Conservation (phyloP, 2,888 invertebrate species). For the Dione vanillae region DNA sequence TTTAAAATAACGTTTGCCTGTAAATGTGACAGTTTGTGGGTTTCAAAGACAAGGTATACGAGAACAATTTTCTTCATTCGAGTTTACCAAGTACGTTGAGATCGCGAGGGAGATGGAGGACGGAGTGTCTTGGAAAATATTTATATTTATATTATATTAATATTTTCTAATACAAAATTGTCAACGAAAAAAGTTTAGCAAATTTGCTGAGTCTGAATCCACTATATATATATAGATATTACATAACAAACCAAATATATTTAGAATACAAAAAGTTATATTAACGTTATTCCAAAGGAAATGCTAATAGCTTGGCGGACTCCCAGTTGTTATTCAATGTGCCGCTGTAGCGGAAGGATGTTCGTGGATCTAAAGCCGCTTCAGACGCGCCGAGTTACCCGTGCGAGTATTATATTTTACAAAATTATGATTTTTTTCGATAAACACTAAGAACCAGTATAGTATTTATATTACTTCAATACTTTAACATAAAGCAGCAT, state of each 20-base stretch:
- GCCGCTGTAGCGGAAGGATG: conserved; percentile 33
- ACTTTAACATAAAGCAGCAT: too few relatives aligned
- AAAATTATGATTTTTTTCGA: too few relatives aligned
- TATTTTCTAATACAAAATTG: too few relatives aligned
- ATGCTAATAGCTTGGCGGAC: conserved; percentile 29
- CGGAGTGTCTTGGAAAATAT: background rate
- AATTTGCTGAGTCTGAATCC: background rate
- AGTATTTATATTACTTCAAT: too few relatives aligned
- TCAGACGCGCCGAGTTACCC: conserved; percentile 16
- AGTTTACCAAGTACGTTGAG: too few relatives aligned
- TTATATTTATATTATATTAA: too few relatives aligned
- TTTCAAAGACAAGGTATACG: too few relatives aligned
- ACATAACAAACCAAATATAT: conserved; percentile 21
- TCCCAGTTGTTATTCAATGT: conserved; percentile 37
- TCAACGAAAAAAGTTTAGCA: too few relatives aligned
- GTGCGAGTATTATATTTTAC: background rate
- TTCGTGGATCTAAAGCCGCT: conserved; percentile 24
- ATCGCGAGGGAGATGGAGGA: background rate
- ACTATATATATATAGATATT: conserved; percentile 4
- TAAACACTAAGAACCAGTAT: too few relatives aligned
- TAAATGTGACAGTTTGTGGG: too few relatives aligned
- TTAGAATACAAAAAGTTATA: conserved; percentile 2
- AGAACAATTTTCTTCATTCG: too few relatives aligned
- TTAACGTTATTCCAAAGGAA: conserved; percentile 24
- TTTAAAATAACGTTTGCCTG: too few relatives aligned